Evolutionary conservation across 2,888 invertebrate species (phyloP), one percentile per base, ranked within the genome.

Genomic region (Drosophila mimica): DNA sequence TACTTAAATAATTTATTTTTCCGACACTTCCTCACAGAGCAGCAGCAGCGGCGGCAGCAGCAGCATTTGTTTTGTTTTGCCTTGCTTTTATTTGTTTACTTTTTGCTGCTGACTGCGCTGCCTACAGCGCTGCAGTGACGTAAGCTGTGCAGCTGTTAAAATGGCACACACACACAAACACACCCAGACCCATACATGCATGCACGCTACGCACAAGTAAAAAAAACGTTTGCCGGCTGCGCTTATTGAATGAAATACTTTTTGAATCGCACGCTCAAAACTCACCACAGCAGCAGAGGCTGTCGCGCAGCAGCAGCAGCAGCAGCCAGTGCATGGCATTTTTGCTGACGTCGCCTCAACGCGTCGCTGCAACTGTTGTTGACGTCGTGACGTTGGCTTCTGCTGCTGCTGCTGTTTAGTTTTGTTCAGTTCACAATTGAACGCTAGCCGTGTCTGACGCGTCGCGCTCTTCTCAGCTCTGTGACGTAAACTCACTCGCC

Each of bases 171-270:
- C 25, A 53, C 34, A 52, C 66, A 73, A 30, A 28, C 20, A 30
- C 30, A 30, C 6, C 6, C 30, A 30, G 5, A 3, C 6, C 0
- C 38, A 38, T 17, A 38, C 28, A 48, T 9, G 9, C 36, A 20
- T 38, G 56, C 28, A 17, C 54, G 46, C 8, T 46, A 46, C 46
- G 46, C 56, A 33, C 57, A 34, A 28, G 48, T 63, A 57, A 63
- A 69, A 69, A 69, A 52, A 66, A 67, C 52, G 51, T 74, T 77
- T 74, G 86, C 88, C 82, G 88, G 82, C 88, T 76, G 82, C 83
- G 74, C 83, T 83, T 76, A 70, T 66, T 84, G 88, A 84, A 84
- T 89, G 83, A 84, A 84, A 89, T 76, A 56, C 67, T 76, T 77
- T 82, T 81, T 7, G 43, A 56, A 65, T 89, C 79, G 49, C 40